A percentile compares a stretch with the other conserved stretches of the same genome.
phyloP scores from a whole-genome alignment of 2,888 invertebrate genomes.

The Ommatoiulus sabulosus region DNA sequence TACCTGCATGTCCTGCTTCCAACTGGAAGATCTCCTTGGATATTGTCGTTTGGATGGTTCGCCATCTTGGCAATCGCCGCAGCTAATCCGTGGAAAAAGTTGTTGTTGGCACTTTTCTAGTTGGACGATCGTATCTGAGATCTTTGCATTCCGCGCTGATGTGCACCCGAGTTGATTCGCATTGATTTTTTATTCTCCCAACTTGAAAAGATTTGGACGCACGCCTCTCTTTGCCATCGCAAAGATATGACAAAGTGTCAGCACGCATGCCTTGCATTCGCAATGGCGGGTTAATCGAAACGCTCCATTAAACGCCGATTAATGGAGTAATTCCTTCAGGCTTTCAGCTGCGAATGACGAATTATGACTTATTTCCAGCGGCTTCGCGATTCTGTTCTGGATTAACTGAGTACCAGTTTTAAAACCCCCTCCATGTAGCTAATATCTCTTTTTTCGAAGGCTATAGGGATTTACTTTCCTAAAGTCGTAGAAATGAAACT shows the following conservation, averaged over 20 bases:
- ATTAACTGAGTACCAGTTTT: neutral
- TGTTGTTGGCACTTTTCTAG: conserved; percentile 18
- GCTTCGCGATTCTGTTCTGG: neutral
- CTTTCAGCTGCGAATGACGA: neutral
- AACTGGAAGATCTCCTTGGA: no score
- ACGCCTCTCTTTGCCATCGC: no score
- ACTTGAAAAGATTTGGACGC: neutral
- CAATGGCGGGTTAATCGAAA: neutral
- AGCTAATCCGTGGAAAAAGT: neutral
- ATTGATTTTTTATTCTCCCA: conserved; percentile 24
- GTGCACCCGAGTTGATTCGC: neutral
- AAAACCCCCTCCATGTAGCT: neutral
- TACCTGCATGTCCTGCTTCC: no score
- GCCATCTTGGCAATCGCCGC: neutral
- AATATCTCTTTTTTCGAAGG: neutral
- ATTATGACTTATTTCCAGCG: conserved; percentile 27
- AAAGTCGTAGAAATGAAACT: neutral
- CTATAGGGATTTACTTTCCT: neutral
- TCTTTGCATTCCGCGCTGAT: neutral
- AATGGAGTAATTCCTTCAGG: neutral
- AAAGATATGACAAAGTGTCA: neutral
- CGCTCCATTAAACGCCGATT: conserved; percentile 29
- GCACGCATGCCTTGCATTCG: neutral
- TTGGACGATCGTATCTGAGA: neutral
- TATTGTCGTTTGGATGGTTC: no score